phyloP scores from a whole-genome alignment of 1,140 invertebrate genomes.

The Drosophila varians region DNA sequence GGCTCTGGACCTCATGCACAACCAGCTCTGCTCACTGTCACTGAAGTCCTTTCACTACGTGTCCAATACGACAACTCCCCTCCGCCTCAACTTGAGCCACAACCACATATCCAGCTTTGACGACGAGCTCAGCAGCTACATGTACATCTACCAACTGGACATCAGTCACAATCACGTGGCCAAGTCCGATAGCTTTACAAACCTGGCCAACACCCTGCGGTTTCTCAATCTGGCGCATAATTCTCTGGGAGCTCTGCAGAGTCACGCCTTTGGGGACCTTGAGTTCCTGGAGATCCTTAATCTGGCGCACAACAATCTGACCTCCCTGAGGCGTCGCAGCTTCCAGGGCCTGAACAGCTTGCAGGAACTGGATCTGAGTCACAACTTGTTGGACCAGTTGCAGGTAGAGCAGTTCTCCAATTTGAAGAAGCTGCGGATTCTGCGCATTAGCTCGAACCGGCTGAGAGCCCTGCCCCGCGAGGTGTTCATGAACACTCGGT shows the following conservation, averaged over 20 bases:
- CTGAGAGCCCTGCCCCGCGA: conserved; percentile 90
- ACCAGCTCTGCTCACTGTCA: conserved; percentile 88
- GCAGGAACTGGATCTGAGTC: conserved; percentile 91
- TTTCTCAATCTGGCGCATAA: conserved; percentile 90
- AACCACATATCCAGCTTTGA: conserved; percentile 87
- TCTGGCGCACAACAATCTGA: conserved; percentile 90
- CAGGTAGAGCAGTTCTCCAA: conserved; percentile 93
- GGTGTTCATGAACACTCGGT: conserved; percentile 90
- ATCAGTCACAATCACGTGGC: conserved; percentile 88
- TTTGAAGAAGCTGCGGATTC: conserved; percentile 89
- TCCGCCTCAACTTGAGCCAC: conserved; percentile 88
- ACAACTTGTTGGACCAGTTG: conserved; percentile 90
- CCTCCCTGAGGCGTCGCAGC: conserved; percentile 88
- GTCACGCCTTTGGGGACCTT: conserved; percentile 88
- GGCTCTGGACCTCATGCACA: conserved; percentile 89
- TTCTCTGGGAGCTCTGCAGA: conserved; percentile 88
- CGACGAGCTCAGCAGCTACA: conserved; percentile 84
- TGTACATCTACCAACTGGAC: conserved; percentile 88
- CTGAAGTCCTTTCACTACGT: conserved; percentile 88
- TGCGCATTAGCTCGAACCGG: conserved; percentile 91
- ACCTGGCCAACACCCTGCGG: conserved; percentile 86
- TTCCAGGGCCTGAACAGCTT: conserved; percentile 89
- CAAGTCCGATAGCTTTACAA: conserved; percentile 87
- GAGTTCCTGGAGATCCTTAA: conserved; percentile 89
- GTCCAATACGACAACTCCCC: conserved; percentile 85